Evolutionary conservation across 1,140 invertebrate species (phyloP).

Genomic region (Antheraea mylitta): DNA sequence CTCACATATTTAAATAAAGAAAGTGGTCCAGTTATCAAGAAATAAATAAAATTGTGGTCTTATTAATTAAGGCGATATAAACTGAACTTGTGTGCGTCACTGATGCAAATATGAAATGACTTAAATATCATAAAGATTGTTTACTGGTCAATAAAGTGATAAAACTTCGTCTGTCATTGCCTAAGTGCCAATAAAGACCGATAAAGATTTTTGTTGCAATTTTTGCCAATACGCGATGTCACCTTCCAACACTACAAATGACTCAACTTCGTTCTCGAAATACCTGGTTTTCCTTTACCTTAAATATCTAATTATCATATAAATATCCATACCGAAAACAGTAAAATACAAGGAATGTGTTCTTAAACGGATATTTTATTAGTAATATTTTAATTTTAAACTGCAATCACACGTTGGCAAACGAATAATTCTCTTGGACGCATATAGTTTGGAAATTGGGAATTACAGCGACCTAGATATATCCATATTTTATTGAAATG

Average conservation of each 20-base stretch:
- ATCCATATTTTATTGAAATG: too few relatives aligned
- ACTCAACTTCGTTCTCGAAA: background rate
- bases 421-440: background rate
- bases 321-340: background rate
- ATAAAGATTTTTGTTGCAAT: background rate
- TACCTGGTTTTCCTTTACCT: slow-evolving; percentile 2
- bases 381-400: background rate
- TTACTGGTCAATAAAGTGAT: background rate
- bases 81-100: background rate
- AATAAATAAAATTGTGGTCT: too few relatives aligned
- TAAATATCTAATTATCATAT: background rate
- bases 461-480: too few relatives aligned
- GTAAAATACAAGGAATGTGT: background rate
- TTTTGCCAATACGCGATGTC: background rate
- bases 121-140: background rate
- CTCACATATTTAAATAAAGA: too few relatives aligned
- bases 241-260: background rate
- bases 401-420: background rate
- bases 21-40: too few relatives aligned
- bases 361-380: background rate
- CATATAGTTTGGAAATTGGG: background rate
- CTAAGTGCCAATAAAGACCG: background rate
- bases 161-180: background rate
- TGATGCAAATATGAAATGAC: background rate
- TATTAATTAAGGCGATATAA: background rate